Evolutionary conservation across 1,140 invertebrate genomes (phyloP), one percentile per base, ranked within the genome.

Genomic region (Nymphalis io): DNA sequence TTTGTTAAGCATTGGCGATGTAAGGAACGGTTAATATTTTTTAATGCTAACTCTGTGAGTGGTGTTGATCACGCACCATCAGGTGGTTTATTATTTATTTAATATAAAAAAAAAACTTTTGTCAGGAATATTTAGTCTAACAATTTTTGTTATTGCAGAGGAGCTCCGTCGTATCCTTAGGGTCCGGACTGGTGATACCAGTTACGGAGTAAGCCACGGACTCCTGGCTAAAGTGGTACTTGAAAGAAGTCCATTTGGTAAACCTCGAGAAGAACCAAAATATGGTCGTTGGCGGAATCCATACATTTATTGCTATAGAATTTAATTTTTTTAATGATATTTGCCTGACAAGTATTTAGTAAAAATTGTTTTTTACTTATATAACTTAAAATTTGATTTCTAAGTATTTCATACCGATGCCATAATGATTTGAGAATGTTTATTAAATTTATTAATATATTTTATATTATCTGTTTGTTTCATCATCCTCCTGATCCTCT

Each of bases 111-210:
- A n/a, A n/a, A n/a, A n/a, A n/a, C n/a, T 33, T 4, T 8, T 5
- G 27, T 8, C 6, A 33, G 10, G 27, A 8, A 3, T 8, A 8
- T 33, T 33, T 33, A 8, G 1, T 33, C 27, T 33, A 33, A 1
- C 57, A 53, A 60, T 59, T 46, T 68, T 60, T 40, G 27, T 59
- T 42, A 63, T 55, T 61, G 1, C 79, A 90, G 88, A 78, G 57
- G 81, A 91, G 40, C 80, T 91, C 0, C 84, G 87, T 8, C 80
- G 84, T 20, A 89, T 91, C 6, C 62, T 87, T 5, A 82, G 88
- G 16, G 73, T 89, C 11, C 76, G 68, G n/a, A 89, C 86, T 0
- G 88, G 88, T 0, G 83, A 88, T 16, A 84, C 89, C 0, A 79
- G 79, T 0, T 91, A 90, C 72, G 73, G 74, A 2, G 80, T 84